Evolutionary conservation across 2,888 invertebrate genomes (phyloP).

Genomic region (Leptinotarsa tumamoca): DNA sequence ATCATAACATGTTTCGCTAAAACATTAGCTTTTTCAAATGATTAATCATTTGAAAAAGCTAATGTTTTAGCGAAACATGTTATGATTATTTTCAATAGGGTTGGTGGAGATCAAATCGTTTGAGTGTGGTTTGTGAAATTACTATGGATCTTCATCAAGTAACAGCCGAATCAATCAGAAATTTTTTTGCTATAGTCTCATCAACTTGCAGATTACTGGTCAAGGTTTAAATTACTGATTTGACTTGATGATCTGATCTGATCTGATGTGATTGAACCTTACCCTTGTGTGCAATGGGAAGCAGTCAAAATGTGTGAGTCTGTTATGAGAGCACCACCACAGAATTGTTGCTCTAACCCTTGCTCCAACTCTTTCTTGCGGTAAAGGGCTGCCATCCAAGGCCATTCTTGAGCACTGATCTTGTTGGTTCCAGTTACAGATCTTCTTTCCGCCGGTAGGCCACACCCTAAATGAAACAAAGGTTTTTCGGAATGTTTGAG

Average conservation of each 20-base stretch:
- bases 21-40: no score
- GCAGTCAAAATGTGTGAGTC: constrained; percentile 83
- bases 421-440: constrained; percentile 40
- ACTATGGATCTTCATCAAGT: no score
- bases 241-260: no score
- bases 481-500: background rate
- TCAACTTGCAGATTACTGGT: no score
- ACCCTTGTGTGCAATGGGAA: constrained; percentile 79
- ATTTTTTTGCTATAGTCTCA: no score
- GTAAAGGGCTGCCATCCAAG: constrained; percentile 86
- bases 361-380: constrained; percentile 65
- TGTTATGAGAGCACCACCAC: constrained; percentile 85
- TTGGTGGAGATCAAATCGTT: no score
- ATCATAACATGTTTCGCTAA: no score
- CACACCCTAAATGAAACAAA: constrained; percentile 58
- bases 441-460: constrained; percentile 54
- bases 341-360: constrained; percentile 72
- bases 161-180: no score
- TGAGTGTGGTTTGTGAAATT: no score
- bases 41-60: no score
- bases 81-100: no score
- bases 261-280: constrained; percentile 34
- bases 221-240: background rate
- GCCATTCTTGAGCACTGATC: constrained; percentile 74
- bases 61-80: no score